A percentile compares a stretch with the other conserved stretches of the same genome.
phyloP scores from a whole-genome alignment of 2,113 vertebrate genomes.

The Sphaerodactylus townsendi region DNA sequence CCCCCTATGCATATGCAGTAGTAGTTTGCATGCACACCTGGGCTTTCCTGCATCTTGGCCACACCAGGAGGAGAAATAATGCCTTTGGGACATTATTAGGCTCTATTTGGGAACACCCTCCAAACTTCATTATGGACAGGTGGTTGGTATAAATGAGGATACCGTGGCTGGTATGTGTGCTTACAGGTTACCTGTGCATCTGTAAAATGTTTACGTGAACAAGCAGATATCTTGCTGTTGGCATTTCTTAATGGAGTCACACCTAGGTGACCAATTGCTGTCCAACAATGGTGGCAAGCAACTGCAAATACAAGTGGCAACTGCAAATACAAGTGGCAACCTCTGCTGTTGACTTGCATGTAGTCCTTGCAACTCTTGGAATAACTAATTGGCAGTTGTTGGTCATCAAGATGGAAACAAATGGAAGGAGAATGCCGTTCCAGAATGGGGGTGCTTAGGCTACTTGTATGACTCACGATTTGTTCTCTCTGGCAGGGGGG shows the following conservation, averaged over 20 bases:
- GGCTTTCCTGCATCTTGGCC: neutral
- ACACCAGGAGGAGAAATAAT: neutral
- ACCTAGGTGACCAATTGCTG: neutral
- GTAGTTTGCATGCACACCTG: no score
- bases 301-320: neutral
- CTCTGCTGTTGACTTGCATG: neutral
- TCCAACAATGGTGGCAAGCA: neutral
- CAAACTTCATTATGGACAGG: neutral
- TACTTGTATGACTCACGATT: neutral
- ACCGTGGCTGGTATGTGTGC: neutral
- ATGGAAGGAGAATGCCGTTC: neutral
- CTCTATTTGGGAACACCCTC: neutral
- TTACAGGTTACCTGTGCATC: neutral
- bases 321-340: neutral
- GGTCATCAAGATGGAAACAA: neutral
- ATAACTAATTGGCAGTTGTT: neutral
- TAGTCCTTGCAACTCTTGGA: neutral
- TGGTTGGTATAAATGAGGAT: neutral
- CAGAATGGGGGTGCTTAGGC: neutral
- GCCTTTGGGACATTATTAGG: no score
- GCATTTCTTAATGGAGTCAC: conserved; percentile 1
- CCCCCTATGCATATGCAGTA: neutral
- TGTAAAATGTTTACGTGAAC: neutral
- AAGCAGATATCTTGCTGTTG: conserved; percentile 17
- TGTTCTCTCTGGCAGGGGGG: neutral